Base-by-base conservation (phyloP, 2,113 vertebrate species). In the Lethenteron reissneri region DNA sequence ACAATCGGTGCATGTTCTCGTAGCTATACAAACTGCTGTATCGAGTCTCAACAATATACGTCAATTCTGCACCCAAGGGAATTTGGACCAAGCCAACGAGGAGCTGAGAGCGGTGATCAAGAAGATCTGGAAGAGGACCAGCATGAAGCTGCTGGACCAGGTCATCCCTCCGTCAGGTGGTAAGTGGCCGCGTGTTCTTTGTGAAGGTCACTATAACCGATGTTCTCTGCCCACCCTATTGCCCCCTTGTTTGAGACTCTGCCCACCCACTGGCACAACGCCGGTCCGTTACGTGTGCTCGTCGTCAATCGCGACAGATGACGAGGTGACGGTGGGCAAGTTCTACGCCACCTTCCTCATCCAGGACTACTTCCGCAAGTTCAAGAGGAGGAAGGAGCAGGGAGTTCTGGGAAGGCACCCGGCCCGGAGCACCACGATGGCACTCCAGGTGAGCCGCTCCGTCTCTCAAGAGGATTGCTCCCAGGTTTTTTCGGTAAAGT, bases 311-410 rank as follows among this genome's bases (percentile, higher is more conserved):
- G n/a, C 83, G 88, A 87, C 86, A 99, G 94, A 99, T 95, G 92
- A 97, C 94, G 94, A 99, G 92, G 92, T 99, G 91, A 99, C 94
- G 87, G 92, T 99, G 90, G 94, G 94, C 90, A 99, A 99, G 94
- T 99, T 99, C 90, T 99, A 99, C 96, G 94, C 94, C 92, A 99
- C 94, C 88, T 99, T 99, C 88, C 92, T 99, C 91, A 99, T 99
- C 95, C 94, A 99, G 94, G 94, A 99, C 92, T 99, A 99, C 92
- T 99, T 99, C 90, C 97, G 94, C 90, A 99, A 99, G 97, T 99
- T 99, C 92, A 99, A 99, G 90, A 97, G 95, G 89, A 92, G 94
- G 82, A 99, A 97, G 86, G 94, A 99, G 83, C 90, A 97, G 85
- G 92, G 90, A 82, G 83, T 96, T 84, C 88, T 95, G 83, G 92